Conservation (phyloP, 2,888 invertebrate species). For the Saturnia pavonia region DNA sequence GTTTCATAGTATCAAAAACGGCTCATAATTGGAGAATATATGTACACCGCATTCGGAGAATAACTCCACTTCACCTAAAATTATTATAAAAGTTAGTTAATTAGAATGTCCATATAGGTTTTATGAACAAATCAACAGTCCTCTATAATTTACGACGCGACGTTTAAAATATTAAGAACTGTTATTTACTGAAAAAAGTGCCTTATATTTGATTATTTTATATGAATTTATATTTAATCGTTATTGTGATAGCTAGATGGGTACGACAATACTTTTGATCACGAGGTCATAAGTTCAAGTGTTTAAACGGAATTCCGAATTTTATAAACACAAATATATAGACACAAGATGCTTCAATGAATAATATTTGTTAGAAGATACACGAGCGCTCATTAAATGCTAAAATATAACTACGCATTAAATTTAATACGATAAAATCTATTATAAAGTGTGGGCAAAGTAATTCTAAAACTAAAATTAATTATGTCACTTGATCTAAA, state of each 20-base stretch:
- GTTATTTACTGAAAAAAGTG: not conserved
- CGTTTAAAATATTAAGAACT: not conserved
- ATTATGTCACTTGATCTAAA: not conserved
- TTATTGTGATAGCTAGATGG: conserved; percentile 6
- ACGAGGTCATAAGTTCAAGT: conserved; percentile 10
- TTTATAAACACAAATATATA: not conserved
- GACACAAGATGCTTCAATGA: not conserved
- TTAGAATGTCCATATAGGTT: too few relatives aligned
- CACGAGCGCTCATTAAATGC: not conserved
- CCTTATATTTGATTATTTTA: not conserved
- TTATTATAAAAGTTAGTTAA: too few relatives aligned
- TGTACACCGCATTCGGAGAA: not conserved
- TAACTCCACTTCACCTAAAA: too few relatives aligned
- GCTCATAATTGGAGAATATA: not conserved
- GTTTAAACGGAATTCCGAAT: conserved; percentile 1
- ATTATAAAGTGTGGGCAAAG: not conserved
- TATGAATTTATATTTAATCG: conserved; percentile 8
- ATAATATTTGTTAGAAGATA: not conserved
- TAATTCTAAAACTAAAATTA: not conserved
- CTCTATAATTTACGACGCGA: not conserved
- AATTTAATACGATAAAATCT: not conserved
- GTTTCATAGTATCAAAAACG: not conserved
- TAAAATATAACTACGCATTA: too few relatives aligned
- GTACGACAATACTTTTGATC: conserved; percentile 1
- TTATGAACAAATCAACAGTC: not conserved